Evolutionary conservation across 2,113 vertebrate genomes (phyloP).

Genomic region (Micromys minutus): DNA sequence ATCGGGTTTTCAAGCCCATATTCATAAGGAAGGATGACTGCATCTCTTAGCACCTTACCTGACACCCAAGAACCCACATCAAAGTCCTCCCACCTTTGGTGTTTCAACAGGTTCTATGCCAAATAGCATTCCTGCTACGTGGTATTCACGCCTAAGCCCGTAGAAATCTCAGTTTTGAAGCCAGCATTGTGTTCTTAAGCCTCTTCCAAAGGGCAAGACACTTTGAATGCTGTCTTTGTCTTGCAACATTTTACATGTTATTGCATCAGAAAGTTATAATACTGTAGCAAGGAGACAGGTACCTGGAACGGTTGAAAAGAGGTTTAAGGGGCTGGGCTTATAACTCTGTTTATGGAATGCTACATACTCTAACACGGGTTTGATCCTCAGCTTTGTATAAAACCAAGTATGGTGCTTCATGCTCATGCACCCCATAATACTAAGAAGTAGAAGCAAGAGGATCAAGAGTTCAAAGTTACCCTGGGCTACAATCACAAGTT

Average conservation of each 20-base stretch:
- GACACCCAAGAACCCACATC: conserved; percentile 84
- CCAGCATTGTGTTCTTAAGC: conserved; percentile 77
- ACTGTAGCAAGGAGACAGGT: conserved; percentile 49
- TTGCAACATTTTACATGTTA: conserved; percentile 21
- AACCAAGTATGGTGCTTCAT: not conserved
- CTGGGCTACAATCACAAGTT: not conserved
- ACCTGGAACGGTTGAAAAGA: not conserved
- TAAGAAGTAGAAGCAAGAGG: not conserved
- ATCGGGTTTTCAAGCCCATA: conserved; percentile 61
- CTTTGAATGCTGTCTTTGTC: conserved; percentile 82
- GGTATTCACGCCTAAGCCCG: conserved; percentile 7
- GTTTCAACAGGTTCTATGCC: conserved; percentile 81
- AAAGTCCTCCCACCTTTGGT: conserved; percentile 81
- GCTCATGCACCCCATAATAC: not conserved
- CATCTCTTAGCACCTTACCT: conserved; percentile 71
- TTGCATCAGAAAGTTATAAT: conserved; percentile 59
- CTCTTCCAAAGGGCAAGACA: conserved; percentile 54
- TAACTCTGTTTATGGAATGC: not conserved
- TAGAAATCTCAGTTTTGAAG: conserved; percentile 76
- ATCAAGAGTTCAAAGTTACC: not conserved
- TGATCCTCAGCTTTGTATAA: not conserved
- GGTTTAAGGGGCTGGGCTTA: not conserved
- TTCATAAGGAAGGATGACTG: conserved; percentile 80
- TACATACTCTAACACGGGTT: not conserved
- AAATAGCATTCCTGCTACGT: conserved; percentile 77